Percentiles rank a stretch among this genome's conserved stretches.
phyloP scores from a whole-genome alignment of 2,797 vertebrate species.

The Sebastes reedi region DNA sequence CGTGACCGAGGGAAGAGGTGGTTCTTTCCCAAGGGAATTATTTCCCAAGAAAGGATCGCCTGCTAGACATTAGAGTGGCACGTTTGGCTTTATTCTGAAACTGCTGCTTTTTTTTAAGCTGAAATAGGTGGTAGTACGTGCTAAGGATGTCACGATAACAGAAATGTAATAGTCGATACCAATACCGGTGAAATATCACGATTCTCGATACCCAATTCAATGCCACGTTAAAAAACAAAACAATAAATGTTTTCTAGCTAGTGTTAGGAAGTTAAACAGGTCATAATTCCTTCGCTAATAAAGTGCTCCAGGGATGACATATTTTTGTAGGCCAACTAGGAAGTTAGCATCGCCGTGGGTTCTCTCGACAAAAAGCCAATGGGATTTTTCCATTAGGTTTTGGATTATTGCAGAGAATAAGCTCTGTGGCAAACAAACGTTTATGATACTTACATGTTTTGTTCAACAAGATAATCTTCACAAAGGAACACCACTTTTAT shows the following conservation, averaged over 20 bases:
- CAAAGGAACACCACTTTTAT: no score
- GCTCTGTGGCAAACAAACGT: no score
- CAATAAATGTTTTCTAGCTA: rapidly evolving
- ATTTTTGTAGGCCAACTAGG: neutral
- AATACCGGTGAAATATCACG: neutral
- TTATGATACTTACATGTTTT: no score
- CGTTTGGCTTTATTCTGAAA: neutral
- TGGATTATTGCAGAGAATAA: no score
- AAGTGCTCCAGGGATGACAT: neutral
- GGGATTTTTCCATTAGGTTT: no score
- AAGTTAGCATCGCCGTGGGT: neutral
- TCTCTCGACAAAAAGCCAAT: no score
- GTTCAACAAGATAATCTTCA: no score
- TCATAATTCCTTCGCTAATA: neutral
- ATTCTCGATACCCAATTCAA: neutral
- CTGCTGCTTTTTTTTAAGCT: neutral
- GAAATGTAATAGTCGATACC: neutral
- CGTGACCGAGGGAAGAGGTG: constrained; percentile 9
- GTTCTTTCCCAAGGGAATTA: constrained; percentile 41
- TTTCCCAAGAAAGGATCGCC: neutral
- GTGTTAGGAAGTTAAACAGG: neutral
- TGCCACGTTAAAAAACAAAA: neutral
- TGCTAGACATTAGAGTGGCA: neutral
- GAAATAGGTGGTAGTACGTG: neutral
- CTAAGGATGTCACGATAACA: neutral